A percentile compares a stretch with the other conserved stretches of the same genome.
Evolutionary conservation across 2,797 vertebrate genomes (phyloP).

Genomic region (Pelodytes ibericus): DNA sequence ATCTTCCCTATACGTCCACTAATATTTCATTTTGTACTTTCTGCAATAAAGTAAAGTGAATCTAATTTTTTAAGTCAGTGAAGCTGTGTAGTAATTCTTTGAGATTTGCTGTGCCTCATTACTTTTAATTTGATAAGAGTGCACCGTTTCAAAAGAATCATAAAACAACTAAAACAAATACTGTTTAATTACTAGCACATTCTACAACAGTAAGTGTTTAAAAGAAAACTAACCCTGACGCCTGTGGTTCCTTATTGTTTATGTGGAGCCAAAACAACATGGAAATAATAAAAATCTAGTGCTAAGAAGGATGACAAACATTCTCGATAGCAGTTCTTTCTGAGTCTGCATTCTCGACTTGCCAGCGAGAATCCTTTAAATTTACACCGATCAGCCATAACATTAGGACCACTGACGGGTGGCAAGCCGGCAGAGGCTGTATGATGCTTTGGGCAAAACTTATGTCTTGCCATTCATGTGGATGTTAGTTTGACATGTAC

Average conservation of each 20-base stretch:
- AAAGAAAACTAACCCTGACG: not conserved
- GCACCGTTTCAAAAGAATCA: constrained; percentile 51
- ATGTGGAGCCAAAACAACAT: not conserved
- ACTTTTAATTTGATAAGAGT: constrained; percentile 66
- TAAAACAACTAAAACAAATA: constrained; percentile 57
- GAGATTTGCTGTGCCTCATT: constrained; percentile 67
- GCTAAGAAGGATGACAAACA: too few relatives aligned
- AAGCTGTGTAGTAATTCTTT: constrained; percentile 66
- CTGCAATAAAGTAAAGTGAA: constrained; percentile 60
- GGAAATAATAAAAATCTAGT: too few relatives aligned
- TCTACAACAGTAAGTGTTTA: not conserved
- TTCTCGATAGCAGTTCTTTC: too few relatives aligned
- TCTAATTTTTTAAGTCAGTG: constrained; percentile 72
- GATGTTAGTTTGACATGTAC: too few relatives aligned
- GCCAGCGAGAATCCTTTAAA: too few relatives aligned
- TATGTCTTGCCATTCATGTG: too few relatives aligned
- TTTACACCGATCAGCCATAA: too few relatives aligned
- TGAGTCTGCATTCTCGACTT: too few relatives aligned
- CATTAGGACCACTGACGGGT: too few relatives aligned
- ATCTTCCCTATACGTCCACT: constrained; percentile 52
- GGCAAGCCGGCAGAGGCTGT: too few relatives aligned
- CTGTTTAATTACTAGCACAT: constrained; percentile 51
- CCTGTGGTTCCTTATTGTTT: not conserved
- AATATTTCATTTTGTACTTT: constrained; percentile 61
- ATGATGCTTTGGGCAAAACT: too few relatives aligned